Conservation (phyloP, 1,140 invertebrate genomes). For the Asbolus verrucosus region DNA sequence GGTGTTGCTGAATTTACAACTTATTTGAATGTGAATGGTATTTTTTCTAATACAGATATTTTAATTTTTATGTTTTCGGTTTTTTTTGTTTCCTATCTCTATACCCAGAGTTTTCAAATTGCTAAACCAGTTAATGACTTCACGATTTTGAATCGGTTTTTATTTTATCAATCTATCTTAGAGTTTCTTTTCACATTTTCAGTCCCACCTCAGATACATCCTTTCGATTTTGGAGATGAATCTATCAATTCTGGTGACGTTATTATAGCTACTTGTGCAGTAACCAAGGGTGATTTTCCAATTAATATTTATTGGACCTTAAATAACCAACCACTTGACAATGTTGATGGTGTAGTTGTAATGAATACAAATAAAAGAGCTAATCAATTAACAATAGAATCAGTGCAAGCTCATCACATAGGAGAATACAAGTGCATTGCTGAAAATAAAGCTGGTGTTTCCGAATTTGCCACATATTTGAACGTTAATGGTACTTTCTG, state of each 20-base stretch:
- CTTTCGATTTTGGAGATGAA: constrained; percentile 75
- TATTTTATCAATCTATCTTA: not conserved
- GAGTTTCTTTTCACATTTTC: not conserved
- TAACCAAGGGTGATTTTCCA: constrained; percentile 77
- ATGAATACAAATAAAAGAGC: constrained; percentile 68
- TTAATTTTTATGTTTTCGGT: constrained; percentile 14
- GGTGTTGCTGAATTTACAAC: constrained; percentile 73
- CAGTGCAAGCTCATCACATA: constrained; percentile 66
- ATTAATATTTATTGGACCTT: constrained; percentile 72
- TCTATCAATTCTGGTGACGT: constrained; percentile 75
- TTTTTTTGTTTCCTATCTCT: not conserved
- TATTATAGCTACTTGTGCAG: constrained; percentile 70
- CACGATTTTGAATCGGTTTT: too few relatives aligned
- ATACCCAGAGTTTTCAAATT: too few relatives aligned
- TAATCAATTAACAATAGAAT: constrained; percentile 72
- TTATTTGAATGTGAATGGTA: constrained; percentile 75
- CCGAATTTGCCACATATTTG: constrained; percentile 66
- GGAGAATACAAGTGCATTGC: constrained; percentile 73
- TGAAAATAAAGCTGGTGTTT: constrained; percentile 68
- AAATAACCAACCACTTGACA: constrained; percentile 59
- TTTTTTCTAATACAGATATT: constrained; percentile 19
- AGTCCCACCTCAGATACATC: constrained; percentile 78
- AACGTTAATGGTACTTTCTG: constrained; percentile 71
- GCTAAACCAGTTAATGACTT: too few relatives aligned
- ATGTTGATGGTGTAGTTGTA: constrained; percentile 61